These are phyloP conservation scores for Eospalax fontanierii DNA, from an alignment of 2,797 vertebrate species.

Conservation along the genomic window DNA sequence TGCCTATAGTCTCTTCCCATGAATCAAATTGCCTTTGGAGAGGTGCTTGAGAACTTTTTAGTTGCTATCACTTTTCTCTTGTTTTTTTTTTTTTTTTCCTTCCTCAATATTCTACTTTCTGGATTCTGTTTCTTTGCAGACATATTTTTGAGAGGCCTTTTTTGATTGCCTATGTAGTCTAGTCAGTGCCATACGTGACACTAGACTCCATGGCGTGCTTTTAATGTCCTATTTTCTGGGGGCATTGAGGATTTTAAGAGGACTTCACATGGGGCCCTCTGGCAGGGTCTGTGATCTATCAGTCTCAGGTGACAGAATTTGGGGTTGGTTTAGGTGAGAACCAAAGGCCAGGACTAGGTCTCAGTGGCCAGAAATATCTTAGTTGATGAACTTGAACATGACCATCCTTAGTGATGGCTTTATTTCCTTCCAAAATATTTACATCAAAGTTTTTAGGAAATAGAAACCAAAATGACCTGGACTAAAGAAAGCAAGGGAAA, in stretches of 20 bases:
- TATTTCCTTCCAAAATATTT: conserved; percentile 3
- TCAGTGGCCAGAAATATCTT: not conserved
- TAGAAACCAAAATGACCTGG: not conserved
- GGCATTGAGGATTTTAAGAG: not conserved
- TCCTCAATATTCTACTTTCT: not conserved
- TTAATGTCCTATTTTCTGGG: not conserved
- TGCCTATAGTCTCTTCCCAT: not conserved
- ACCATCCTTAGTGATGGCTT: not conserved
- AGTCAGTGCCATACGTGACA: not conserved
- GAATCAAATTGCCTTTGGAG: not conserved
- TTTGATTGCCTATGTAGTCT: not conserved
- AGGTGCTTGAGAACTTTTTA: not conserved
- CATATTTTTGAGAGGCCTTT: not conserved
- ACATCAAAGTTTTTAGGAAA: not conserved
- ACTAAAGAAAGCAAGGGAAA: not conserved
- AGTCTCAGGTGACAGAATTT: too few relatives aligned
- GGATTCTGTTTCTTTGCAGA: not conserved
- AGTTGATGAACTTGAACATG: not conserved
- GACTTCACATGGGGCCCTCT: not conserved
- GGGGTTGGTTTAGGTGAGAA: not conserved
- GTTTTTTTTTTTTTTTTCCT: too few relatives aligned
- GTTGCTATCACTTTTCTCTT: not conserved
- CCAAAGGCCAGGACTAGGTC: too few relatives aligned
- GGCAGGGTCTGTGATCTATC: not conserved
- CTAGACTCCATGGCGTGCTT: too few relatives aligned